phyloP scores from a whole-genome alignment of 2,888 invertebrate genomes.

The Papilio gigon region DNA sequence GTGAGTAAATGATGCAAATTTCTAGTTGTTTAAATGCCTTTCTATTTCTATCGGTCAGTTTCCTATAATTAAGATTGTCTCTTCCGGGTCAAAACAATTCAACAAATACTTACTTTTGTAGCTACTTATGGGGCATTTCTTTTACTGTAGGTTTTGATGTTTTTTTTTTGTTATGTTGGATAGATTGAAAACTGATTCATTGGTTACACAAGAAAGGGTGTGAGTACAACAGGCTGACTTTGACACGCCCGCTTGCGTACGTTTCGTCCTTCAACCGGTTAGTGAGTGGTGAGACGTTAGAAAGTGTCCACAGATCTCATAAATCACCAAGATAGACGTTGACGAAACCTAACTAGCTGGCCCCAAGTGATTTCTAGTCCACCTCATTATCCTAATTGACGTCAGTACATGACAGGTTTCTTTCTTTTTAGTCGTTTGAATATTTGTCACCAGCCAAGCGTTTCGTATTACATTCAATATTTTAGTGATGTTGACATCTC shows the following conservation, averaged over 20 bases:
- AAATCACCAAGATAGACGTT: constrained; percentile 71
- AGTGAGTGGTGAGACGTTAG: constrained; percentile 48
- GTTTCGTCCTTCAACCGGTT: constrained; percentile 43
- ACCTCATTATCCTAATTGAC: constrained; percentile 51
- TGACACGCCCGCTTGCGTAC: constrained; percentile 41
- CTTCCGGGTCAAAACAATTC: neutral
- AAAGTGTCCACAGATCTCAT: constrained; percentile 65
- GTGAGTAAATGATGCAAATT: neutral
- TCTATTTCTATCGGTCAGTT: neutral
- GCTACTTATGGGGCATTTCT: neutral
- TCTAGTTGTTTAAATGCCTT: neutral
- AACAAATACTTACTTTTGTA: neutral
- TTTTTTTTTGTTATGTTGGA: neutral
- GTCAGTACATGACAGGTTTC: constrained; percentile 38
- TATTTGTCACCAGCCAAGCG: constrained; percentile 21
- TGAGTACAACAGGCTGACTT: constrained; percentile 40
- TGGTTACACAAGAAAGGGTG: constrained; percentile 34
- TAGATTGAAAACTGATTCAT: constrained; percentile 1
- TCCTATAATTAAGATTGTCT: too few species aligned
- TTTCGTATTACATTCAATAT: constrained; percentile 14
- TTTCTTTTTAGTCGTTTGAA: constrained; percentile 18
- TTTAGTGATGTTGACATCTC: neutral
- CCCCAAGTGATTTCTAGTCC: constrained; percentile 45
- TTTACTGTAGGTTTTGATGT: neutral
- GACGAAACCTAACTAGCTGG: constrained; percentile 57